These are phyloP conservation scores for Euphonia xanthogaster DNA, from an alignment of 2,797 vertebrate species.

Conservation along the genomic window DNA sequence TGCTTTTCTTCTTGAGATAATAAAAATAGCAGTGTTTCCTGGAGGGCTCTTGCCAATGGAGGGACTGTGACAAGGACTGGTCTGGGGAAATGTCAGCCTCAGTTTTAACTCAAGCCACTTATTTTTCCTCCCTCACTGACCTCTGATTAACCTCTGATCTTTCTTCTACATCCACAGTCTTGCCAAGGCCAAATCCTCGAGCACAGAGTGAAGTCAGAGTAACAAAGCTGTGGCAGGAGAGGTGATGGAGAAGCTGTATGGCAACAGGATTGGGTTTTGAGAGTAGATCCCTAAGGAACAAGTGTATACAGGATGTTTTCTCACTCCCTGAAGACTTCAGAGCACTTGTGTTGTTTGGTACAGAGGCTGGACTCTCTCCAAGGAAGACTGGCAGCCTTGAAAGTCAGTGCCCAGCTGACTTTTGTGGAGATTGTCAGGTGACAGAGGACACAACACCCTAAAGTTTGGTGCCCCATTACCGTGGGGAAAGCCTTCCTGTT, in stretches of 20 bases:
- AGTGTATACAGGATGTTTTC: background rate
- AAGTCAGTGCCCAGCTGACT: background rate
- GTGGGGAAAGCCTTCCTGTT: background rate
- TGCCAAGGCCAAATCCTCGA: background rate
- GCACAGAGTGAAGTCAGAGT: background rate
- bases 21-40: background rate
- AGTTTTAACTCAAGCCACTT: background rate
- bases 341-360: background rate
- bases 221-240: background rate
- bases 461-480: background rate
- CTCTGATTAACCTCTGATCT: background rate
- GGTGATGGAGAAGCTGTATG: background rate
- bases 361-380: background rate
- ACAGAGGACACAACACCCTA: rapidly evolving
- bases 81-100: background rate
- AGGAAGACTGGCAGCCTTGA: background rate
- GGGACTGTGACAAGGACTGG: background rate
- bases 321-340: background rate
- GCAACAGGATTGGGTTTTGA: background rate
- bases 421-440: background rate
- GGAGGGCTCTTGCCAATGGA: background rate
- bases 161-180: background rate
- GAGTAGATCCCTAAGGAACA: background rate
- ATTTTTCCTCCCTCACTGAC: background rate
- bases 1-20: background rate